phyloP scores from a whole-genome alignment of 2,113 vertebrate genomes.

The Piliocolobus tephrosceles region DNA sequence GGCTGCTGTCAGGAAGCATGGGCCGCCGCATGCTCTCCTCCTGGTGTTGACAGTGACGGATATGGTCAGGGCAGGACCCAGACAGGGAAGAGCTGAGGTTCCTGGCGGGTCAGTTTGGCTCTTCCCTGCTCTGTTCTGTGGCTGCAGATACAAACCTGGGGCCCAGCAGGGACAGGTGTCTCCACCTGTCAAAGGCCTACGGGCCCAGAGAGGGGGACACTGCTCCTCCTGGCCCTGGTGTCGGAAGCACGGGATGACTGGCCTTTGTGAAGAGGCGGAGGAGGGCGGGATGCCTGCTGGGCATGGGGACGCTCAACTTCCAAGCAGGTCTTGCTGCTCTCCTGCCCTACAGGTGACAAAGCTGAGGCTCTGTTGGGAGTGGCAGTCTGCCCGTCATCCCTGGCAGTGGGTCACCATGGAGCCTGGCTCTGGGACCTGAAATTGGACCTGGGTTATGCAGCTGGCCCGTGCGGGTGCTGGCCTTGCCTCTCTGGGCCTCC shows the following conservation, averaged over 20 bases:
- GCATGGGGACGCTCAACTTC: fast-evolving
- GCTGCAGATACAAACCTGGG: neutral
- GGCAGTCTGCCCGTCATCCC: fast-evolving
- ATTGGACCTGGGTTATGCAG: fast-evolving
- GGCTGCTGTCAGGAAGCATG: fast-evolving
- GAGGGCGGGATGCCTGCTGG: fast-evolving
- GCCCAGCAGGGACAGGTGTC: neutral
- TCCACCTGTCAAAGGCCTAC: neutral
- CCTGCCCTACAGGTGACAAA: neutral
- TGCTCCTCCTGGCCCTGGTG: too few relatives aligned
- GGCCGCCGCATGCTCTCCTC: fast-evolving
- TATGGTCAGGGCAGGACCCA: fast-evolving
- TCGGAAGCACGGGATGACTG: fast-evolving
- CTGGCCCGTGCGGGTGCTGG: fast-evolving
- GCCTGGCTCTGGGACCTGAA: fast-evolving
- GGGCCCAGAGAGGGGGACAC: fast-evolving
- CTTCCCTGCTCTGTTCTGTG: fast-evolving
- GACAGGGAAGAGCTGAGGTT: fast-evolving
- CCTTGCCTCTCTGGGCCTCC: neutral
- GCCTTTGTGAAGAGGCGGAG: neutral
- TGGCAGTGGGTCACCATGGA: fast-evolving
- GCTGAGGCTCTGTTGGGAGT: neutral
- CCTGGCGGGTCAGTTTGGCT: fast-evolving
- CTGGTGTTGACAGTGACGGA: fast-evolving
- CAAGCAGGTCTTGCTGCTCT: neutral